Evolutionary conservation across 2,113 vertebrate species (phyloP).

Genomic region (Corythornis vintsioides): DNA sequence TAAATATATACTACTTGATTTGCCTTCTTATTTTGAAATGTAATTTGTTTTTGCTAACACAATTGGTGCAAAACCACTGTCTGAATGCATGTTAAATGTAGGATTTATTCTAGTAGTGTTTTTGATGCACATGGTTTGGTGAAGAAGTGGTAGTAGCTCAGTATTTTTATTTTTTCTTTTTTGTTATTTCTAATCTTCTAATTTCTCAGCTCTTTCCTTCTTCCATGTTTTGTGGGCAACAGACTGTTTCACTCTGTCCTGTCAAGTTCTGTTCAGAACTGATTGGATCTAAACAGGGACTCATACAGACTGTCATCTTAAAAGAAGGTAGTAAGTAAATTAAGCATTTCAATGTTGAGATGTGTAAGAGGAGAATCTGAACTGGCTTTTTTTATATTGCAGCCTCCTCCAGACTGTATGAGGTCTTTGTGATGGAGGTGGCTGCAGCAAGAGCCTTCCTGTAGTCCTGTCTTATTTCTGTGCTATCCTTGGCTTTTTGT

Average conservation of each 20-base stretch:
- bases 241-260: accelerated
- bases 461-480: background rate
- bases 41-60: background rate
- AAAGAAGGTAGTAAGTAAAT: background rate
- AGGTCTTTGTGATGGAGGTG: background rate
- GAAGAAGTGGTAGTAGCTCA: background rate
- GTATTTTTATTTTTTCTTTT: background rate
- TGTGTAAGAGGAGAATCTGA: background rate
- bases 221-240: accelerated
- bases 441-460: background rate
- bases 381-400: background rate
- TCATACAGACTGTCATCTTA: background rate
- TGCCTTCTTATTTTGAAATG: constrained; percentile 36
- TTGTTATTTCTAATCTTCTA: background rate
- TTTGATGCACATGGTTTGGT: background rate
- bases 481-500: background rate
- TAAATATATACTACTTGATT: constrained; percentile 15
- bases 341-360: accelerated
- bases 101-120: background rate
- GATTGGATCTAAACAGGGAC: background rate
- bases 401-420: background rate
- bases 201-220: background rate
- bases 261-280: background rate
- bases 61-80: accelerated
- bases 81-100: background rate